Conservation (phyloP, 1,140 invertebrate genomes). For the Pseudomyrmex concolor region DNA sequence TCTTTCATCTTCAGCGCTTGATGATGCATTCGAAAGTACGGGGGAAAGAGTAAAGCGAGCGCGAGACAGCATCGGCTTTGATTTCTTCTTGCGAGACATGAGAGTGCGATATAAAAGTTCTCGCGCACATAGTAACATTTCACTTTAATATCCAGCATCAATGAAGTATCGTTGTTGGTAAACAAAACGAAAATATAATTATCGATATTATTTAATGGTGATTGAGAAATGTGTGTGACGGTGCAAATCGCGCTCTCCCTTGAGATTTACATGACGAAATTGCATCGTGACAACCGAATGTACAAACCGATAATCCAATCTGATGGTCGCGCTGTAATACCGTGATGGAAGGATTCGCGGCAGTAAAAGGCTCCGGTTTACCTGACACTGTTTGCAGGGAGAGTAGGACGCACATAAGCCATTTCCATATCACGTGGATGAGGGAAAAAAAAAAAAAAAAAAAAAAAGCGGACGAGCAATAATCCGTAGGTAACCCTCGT, state of each 20-base stretch:
- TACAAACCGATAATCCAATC: constrained; percentile 48
- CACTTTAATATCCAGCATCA: too few relatives aligned
- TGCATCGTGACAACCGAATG: constrained; percentile 37
- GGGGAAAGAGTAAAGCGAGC: constrained; percentile 34
- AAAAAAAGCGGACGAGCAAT: constrained; percentile 43
- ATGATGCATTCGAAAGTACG: constrained; percentile 68
- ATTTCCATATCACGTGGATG: constrained; percentile 46
- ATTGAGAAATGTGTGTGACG: too few relatives aligned
- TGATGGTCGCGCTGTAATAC: constrained; percentile 33
- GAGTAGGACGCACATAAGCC: constrained; percentile 21
- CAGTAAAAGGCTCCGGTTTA: constrained; percentile 39
- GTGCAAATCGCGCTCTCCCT: neutral
- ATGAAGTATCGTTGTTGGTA: neutral
- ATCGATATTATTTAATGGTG: constrained; percentile 9
- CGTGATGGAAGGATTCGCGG: constrained; percentile 39
- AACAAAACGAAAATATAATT: neutral
- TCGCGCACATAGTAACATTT: too few relatives aligned
- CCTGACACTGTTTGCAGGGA: constrained; percentile 26
- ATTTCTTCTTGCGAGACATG: constrained; percentile 3
- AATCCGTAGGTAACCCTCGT: constrained; percentile 66
- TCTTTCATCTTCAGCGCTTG: constrained; percentile 76
- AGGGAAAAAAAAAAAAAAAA: constrained; percentile 26
- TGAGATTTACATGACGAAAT: constrained; percentile 36
- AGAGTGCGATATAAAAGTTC: neutral
- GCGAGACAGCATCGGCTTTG: constrained; percentile 7